Conservation (phyloP, 1,140 invertebrate genomes). For the Leguminivora glycinivorella region DNA sequence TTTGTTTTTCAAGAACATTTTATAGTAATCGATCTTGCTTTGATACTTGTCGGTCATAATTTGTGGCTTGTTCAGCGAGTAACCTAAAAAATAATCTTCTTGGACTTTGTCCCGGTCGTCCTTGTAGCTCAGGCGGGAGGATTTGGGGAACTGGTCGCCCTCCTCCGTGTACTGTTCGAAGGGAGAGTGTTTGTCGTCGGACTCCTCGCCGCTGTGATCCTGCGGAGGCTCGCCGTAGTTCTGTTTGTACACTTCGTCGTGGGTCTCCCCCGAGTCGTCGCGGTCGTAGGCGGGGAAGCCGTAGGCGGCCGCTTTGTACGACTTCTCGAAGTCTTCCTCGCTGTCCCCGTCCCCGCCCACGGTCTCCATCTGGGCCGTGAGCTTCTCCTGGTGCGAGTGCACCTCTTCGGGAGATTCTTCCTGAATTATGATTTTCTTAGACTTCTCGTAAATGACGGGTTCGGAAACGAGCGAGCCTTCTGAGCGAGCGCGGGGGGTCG, state of each 20-base stretch:
- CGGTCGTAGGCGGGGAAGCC: constrained; percentile 65
- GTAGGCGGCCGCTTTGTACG: constrained; percentile 68
- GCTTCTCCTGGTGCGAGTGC: constrained; percentile 51
- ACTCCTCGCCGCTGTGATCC: constrained; percentile 50
- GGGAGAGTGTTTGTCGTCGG: constrained; percentile 49
- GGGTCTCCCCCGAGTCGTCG: constrained; percentile 46
- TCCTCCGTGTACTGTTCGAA: constrained; percentile 61
- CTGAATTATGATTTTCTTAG: constrained; percentile 56
- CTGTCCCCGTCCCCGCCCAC: constrained; percentile 60
- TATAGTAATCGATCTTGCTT: constrained; percentile 63
- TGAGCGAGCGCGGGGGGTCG: constrained; percentile 1
- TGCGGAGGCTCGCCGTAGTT: constrained; percentile 50
- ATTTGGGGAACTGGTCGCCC: constrained; percentile 60
- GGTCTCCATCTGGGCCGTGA: constrained; percentile 50
- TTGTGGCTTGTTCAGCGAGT: constrained; percentile 57
- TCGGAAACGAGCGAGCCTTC: constrained; percentile 20
- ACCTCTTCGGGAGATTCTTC: constrained; percentile 60
- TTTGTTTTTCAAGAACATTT: constrained; percentile 56
- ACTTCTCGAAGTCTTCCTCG: constrained; percentile 74
- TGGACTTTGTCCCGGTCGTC: constrained; percentile 61
- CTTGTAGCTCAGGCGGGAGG: constrained; percentile 57
- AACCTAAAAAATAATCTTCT: constrained; percentile 65
- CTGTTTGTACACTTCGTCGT: constrained; percentile 68
- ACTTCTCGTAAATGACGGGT: constrained; percentile 54
- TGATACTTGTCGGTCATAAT: constrained; percentile 53